These are phyloP conservation scores for Mormoops blainvillei DNA, from an alignment of 2,113 vertebrate genomes.

Conservation along the genomic window DNA sequence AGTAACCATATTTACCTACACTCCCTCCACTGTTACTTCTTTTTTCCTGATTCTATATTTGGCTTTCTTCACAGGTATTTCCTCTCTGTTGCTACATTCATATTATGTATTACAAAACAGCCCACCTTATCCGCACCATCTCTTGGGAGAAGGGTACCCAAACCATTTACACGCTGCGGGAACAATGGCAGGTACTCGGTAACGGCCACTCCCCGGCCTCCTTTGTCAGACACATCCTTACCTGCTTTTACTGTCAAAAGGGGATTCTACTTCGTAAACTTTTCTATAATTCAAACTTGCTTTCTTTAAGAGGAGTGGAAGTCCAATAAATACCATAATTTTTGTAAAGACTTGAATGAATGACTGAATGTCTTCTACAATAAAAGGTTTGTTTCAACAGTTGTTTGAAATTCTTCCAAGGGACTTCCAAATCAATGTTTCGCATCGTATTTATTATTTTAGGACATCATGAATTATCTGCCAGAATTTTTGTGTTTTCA, in stretches of 20 bases:
- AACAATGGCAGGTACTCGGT: neutral
- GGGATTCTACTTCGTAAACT: neutral
- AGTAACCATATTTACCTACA: neutral
- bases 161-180: neutral
- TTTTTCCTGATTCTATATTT: neutral
- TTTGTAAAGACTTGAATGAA: neutral
- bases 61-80: neutral
- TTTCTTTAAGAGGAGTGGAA: neutral
- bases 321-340: neutral
- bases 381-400: neutral
- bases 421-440: conserved; percentile 17
- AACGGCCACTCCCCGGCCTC: neutral
- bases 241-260: neutral
- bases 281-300: conserved; percentile 2
- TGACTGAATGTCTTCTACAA: neutral
- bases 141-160: neutral
- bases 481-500: conserved; percentile 2
- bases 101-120: neutral
- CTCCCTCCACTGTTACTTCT: neutral
- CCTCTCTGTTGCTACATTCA: neutral
- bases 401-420: neutral
- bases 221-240: conserved; percentile 2
- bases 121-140: neutral
- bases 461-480: neutral
- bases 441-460: neutral